These are phyloP conservation scores for Achatina immaculata DNA, from an alignment of 1,140 invertebrate species.

Conservation along the genomic window DNA sequence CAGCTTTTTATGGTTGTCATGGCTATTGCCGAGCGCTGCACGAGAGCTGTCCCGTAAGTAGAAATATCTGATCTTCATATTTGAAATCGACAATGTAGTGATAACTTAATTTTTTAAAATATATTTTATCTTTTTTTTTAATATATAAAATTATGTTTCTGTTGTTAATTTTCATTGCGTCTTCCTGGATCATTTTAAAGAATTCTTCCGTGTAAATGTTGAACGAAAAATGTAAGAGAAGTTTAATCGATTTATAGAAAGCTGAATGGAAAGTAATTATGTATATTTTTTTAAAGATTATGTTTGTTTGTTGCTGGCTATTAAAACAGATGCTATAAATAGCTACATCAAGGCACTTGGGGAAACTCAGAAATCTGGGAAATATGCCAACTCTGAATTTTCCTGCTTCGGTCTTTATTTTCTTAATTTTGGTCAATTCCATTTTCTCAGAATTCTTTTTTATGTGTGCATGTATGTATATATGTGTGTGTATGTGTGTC, in stretches of 20 bases:
- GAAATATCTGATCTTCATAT: background rate
- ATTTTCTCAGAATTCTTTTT: too few relatives aligned
- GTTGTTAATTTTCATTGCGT: background rate
- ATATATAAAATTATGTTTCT: background rate
- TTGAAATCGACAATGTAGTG: background rate
- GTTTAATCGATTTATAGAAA: background rate
- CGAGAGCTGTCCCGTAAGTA: conserved; percentile 35
- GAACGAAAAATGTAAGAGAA: background rate
- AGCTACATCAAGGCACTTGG: too few relatives aligned
- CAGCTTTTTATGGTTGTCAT: conserved; percentile 27
- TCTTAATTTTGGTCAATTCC: too few relatives aligned
- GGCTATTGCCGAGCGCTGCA: conserved; percentile 26
- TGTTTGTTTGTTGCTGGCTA: too few relatives aligned
- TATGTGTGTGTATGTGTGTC: too few relatives aligned
- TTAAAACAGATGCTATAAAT: too few relatives aligned
- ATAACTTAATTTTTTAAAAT: background rate
- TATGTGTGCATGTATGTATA: too few relatives aligned
- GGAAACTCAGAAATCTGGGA: too few relatives aligned
- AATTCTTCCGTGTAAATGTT: background rate
- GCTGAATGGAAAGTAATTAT: background rate
- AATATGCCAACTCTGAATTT: too few relatives aligned
- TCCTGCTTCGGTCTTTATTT: too few relatives aligned
- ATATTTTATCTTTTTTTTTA: background rate
- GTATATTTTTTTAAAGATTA: background rate
- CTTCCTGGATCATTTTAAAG: background rate